Evolutionary conservation across 2,113 vertebrate genomes (phyloP).

Genomic region (Smithornis capensis): DNA sequence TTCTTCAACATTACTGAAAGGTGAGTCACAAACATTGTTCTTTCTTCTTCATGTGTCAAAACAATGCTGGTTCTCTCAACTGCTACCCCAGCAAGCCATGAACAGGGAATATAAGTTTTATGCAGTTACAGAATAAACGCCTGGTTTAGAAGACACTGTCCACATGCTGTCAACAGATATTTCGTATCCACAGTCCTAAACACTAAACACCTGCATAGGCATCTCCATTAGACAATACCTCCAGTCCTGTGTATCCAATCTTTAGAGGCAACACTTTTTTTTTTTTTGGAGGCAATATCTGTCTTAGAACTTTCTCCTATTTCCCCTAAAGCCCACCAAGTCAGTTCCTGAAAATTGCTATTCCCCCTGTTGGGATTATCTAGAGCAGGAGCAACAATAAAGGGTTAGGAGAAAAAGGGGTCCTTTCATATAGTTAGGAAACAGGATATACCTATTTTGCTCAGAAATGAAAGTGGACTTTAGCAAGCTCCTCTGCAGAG

Average conservation of each 20-base stretch:
- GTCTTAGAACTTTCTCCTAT: not conserved
- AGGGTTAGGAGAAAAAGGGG: accelerated
- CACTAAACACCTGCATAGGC: not conserved
- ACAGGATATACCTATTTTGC: accelerated
- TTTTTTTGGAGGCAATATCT: not conserved
- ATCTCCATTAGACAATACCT: not conserved
- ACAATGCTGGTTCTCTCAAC: not conserved
- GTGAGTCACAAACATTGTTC: not conserved
- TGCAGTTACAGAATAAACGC: not conserved
- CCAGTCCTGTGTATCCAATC: not conserved
- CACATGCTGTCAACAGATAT: not conserved
- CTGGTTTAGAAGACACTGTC: not conserved
- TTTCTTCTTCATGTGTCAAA: not conserved
- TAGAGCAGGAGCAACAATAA: not conserved
- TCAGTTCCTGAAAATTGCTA: not conserved
- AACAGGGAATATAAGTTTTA: not conserved
- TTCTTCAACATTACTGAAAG: not conserved
- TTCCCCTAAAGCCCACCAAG: not conserved
- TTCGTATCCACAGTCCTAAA: not conserved
- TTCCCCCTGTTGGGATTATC: not conserved
- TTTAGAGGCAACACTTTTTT: not conserved
- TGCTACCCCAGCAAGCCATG: not conserved
- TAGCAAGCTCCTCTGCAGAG: not conserved
- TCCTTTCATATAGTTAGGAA: not conserved
- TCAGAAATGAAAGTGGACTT: not conserved